Percentiles rank a stretch among this genome's conserved stretches.
Evolutionary conservation across 2,888 invertebrate species (phyloP).

Genomic region (Mythimna pallens): DNA sequence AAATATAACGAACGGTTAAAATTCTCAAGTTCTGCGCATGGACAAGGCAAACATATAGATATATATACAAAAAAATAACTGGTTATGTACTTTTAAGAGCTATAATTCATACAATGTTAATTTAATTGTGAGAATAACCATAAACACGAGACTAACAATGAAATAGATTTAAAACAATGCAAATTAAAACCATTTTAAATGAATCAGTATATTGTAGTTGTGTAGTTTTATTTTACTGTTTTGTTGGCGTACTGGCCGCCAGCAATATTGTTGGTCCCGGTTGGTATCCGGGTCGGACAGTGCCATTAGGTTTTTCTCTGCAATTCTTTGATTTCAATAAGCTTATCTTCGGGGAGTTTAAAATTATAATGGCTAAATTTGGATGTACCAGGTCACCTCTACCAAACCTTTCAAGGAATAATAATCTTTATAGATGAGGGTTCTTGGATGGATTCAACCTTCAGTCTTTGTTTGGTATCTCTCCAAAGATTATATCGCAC

Average conservation of each 20-base stretch:
- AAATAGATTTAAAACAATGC: conserved; percentile 6
- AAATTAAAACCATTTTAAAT: neutral
- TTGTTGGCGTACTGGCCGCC: neutral
- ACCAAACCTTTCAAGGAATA: neutral
- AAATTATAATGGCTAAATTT: neutral
- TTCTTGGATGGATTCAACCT: too few relatives aligned
- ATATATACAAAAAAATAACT: neutral
- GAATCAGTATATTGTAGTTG: neutral
- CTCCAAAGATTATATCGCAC: too few relatives aligned
- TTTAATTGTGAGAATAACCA: conserved; percentile 33
- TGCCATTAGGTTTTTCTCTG: too few relatives aligned
- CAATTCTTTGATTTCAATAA: too few relatives aligned
- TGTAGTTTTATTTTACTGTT: neutral
- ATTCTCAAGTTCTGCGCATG: too few relatives aligned
- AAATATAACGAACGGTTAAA: too few relatives aligned
- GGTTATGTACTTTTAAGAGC: neutral
- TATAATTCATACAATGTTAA: neutral
- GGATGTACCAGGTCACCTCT: neutral
- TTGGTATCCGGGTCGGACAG: neutral
- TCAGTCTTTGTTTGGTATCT: too few relatives aligned
- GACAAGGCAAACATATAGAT: too few relatives aligned
- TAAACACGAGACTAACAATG: neutral
- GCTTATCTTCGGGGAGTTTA: too few relatives aligned
- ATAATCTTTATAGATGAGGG: too few relatives aligned
- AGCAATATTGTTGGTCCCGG: neutral